Conservation (phyloP, 2,888 invertebrate genomes). For the Byasa hedistus region DNA sequence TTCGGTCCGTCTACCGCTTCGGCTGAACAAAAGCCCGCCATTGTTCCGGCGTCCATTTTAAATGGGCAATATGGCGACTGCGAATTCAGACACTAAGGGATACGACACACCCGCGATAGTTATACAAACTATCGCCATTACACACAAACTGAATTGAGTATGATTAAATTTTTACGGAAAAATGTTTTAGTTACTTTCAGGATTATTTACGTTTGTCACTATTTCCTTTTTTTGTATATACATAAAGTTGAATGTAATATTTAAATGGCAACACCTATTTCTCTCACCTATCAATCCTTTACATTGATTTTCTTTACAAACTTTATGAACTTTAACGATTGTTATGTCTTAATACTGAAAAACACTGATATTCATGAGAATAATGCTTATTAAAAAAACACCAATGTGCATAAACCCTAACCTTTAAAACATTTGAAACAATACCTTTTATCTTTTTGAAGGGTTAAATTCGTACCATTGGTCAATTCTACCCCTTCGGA, state of each 20-base stretch:
- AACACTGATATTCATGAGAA: too few species aligned
- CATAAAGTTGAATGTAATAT: too few species aligned
- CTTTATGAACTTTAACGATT: too few species aligned
- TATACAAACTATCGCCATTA: constrained; percentile 13
- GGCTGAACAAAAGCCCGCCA: constrained; percentile 66
- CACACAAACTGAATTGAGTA: too few species aligned
- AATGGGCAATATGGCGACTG: constrained; percentile 77
- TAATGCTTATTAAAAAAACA: not conserved
- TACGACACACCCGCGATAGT: constrained; percentile 24
- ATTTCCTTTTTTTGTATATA: too few species aligned
- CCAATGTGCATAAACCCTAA: constrained; percentile 2
- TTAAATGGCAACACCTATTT: too few species aligned
- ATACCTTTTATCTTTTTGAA: constrained; percentile 70
- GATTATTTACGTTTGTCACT: too few species aligned
- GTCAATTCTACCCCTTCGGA: constrained; percentile 61
- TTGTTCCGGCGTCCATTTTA: constrained; percentile 78
- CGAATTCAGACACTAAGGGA: constrained; percentile 49
- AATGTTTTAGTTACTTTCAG: too few species aligned
- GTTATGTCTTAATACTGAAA: too few species aligned
- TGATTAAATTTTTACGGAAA: too few species aligned
- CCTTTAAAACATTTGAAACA: constrained; percentile 61
- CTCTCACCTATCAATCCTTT: too few species aligned
- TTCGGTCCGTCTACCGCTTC: constrained; percentile 58
- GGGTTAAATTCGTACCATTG: constrained; percentile 78
- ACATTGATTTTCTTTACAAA: too few species aligned